Percentiles rank a stretch among this genome's conserved stretches.
Conservation (phyloP, 2,797 vertebrate species). For the Peromyscus eremicus region DNA sequence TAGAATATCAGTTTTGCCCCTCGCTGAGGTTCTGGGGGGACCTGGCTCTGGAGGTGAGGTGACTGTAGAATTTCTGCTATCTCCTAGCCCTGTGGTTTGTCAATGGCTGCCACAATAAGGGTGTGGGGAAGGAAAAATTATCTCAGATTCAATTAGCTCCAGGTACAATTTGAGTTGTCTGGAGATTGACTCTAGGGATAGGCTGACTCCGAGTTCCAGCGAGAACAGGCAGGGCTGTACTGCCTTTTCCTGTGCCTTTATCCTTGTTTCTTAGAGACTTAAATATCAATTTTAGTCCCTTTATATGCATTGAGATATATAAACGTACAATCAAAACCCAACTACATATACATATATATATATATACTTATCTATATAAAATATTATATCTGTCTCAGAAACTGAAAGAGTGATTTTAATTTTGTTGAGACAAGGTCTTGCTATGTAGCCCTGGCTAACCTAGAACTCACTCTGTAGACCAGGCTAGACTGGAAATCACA, state of each 20-base stretch:
- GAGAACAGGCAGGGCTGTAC: neutral
- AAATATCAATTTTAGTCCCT: conserved; percentile 18
- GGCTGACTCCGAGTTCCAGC: neutral
- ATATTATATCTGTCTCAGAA: neutral
- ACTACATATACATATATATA: neutral
- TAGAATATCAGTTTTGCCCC: neutral
- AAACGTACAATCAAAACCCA: neutral
- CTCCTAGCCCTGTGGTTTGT: neutral
- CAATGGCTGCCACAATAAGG: neutral
- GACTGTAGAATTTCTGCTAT: neutral
- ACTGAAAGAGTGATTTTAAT: neutral
- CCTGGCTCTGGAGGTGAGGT: neutral
- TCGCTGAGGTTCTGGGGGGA: neutral
- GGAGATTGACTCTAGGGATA: neutral
- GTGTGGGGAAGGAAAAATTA: neutral
- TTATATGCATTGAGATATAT: neutral
- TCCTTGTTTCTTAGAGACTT: neutral
- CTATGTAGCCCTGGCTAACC: neutral
- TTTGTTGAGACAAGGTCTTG: neutral
- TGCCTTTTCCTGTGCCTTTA: neutral
- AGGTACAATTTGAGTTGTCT: neutral
- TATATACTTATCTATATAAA: neutral
- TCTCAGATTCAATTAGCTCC: neutral
- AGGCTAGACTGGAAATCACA: neutral
- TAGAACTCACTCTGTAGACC: neutral